Evolutionary conservation across 2,888 invertebrate species (phyloP).

Genomic region (Drosophila neutralis): DNA sequence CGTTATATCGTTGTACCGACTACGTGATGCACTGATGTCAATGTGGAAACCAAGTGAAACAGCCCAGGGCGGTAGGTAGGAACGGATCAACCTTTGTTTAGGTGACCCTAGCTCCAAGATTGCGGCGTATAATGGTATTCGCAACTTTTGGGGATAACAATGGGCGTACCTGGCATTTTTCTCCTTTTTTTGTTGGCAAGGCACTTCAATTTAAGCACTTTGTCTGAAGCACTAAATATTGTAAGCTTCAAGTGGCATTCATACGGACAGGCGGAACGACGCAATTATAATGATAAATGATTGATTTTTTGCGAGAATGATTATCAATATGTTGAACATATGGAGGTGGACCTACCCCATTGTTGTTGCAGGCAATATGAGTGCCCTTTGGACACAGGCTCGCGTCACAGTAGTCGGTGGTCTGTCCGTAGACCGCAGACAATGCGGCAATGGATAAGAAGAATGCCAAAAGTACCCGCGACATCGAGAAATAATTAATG

Average conservation of each 20-base stretch:
- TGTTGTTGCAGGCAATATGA: slow-evolving; percentile 59
- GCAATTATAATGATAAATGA: background rate
- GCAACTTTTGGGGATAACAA: background rate
- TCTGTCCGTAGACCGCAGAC: slow-evolving; percentile 14
- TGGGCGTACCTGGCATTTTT: background rate
- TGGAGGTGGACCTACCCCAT: slow-evolving; percentile 35
- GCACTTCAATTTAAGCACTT: too few species aligned
- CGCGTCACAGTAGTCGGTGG: slow-evolving; percentile 42
- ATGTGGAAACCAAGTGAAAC: background rate
- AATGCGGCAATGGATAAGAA: slow-evolving; percentile 5
- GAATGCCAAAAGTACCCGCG: slow-evolving; percentile 30
- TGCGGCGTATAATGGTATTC: background rate
- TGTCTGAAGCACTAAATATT: background rate
- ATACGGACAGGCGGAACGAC: background rate
- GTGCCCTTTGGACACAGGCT: slow-evolving; percentile 30
- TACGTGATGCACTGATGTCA: background rate
- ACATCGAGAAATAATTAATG: slow-evolving; percentile 29
- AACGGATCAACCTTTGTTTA: background rate
- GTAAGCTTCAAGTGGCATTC: background rate
- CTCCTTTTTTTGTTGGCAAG: background rate
- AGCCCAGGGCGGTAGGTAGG: background rate
- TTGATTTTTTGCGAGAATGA: background rate
- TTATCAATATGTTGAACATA: background rate
- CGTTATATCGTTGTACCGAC: background rate
- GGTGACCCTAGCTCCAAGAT: background rate